phyloP scores from a whole-genome alignment of 1,140 invertebrate species.

The Cherax destructor region DNA sequence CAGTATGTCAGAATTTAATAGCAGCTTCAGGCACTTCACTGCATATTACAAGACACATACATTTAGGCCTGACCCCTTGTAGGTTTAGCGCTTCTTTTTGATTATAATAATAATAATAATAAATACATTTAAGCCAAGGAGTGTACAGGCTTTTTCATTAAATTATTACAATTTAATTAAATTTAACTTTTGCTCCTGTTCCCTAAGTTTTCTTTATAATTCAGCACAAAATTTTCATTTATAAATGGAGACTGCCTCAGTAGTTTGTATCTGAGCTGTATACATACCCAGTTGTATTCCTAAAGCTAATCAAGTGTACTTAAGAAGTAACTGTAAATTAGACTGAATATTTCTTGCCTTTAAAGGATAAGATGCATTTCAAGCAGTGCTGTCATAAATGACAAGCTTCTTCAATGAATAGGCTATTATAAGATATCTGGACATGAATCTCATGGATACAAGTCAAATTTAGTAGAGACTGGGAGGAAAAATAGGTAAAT shows the following conservation, averaged over 20 bases:
- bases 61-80: background rate
- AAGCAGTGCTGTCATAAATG: background rate
- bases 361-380: background rate
- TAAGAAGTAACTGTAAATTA: background rate
- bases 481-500: background rate
- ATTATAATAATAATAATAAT: too few relatives aligned
- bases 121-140: too few relatives aligned
- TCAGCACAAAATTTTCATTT: background rate
- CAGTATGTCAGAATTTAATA: background rate
- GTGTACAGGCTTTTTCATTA: background rate
- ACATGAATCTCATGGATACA: background rate
- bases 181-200: background rate
- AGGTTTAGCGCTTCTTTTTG: too few relatives aligned
- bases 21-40: background rate
- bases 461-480: background rate
- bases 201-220: background rate
- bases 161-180: background rate
- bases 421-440: background rate
- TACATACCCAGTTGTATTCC: background rate
- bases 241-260: background rate
- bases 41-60: background rate
- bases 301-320: slow-evolving; percentile 4
- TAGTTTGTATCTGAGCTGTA: background rate
- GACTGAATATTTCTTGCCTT: background rate
- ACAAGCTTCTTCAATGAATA: background rate